Base-by-base conservation (phyloP, 2,797 vertebrate genomes). In the Naso thynnoides region DNA sequence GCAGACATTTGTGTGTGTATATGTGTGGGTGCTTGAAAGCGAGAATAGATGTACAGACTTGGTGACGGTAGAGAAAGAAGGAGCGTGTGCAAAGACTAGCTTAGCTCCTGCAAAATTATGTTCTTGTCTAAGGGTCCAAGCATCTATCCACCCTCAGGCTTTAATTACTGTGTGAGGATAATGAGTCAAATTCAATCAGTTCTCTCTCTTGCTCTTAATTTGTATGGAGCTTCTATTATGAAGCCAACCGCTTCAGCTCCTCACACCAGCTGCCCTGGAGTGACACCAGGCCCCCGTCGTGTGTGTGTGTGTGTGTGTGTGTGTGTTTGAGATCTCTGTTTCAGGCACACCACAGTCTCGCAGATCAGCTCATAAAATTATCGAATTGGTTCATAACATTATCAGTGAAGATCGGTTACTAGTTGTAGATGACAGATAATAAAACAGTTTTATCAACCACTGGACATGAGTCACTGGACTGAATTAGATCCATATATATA, bases 121-220 rank as follows among this genome's bases (percentile, higher is more conserved):
- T 79, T 87, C 86, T 83, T 87, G 82, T 90, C 84, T 83, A 78
- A 85, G 77, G 84, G 87, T 87, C 84, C 79, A 79, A 81, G 82
- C 84, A 83, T 90, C 85, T 82, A 81, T 76, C 81, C 81, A 86
- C 86, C 94, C 92, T 86, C 86, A 86, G 93, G 93, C 93, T 92
- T 93, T 94, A 94, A 94, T 94, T 95, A 94, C 92, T 92, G 82
- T 86, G 84, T 89, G 84, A 88, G 86, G 87, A 94, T 94, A 94
- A 94, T 94, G 91, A 95, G 89, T 95, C 91, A 93, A 94, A 95
- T 94, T 93, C 91, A 94, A 94, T 95, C 93, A 91, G 90, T 84
- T 87, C 83, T 87, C 79, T 92, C 88, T 89, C 88, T 89, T 89
- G 82, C 89, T 92, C 88, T 88, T 94, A 93, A 95, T 95, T 92